phyloP scores from a whole-genome alignment of 2,113 vertebrate species.

The Pteropus alecto region DNA sequence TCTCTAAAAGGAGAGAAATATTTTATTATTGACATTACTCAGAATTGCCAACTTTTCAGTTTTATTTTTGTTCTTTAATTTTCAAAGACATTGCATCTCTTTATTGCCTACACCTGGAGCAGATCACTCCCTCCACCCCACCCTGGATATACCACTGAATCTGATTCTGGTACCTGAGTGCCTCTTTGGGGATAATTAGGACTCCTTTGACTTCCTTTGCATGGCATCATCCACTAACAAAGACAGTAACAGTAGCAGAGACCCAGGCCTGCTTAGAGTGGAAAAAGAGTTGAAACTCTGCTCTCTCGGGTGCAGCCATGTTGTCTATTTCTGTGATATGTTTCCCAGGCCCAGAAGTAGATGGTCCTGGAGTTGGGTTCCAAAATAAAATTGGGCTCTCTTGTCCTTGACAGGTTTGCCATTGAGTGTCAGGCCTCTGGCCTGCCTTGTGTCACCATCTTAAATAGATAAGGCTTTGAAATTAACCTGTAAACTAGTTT shows the following conservation, averaged over 20 bases:
- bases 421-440: background rate
- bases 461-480: slow-evolving; percentile 21
- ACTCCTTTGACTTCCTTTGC: slow-evolving; percentile 29
- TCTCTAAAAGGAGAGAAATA: background rate
- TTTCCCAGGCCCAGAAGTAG: background rate
- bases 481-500: slow-evolving; percentile 1
- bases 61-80: slow-evolving; percentile 14
- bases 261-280: background rate
- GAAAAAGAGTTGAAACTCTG: background rate
- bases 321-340: background rate
- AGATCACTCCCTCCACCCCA: background rate
- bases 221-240: background rate
- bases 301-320: background rate
- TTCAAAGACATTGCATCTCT: background rate
- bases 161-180: background rate
- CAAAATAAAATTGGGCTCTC: background rate
- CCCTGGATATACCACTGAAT: background rate
- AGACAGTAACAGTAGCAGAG: background rate
- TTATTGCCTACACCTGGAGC: background rate
- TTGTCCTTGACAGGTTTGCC: background rate
- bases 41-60: background rate
- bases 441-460: background rate
- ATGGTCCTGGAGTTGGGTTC: background rate
- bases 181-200: background rate
- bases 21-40: background rate